Percentiles rank a stretch among this genome's conserved stretches.
These are phyloP conservation scores for Phylloscopus whistleri DNA, from an alignment of 2,113 vertebrate genomes.

Conservation along the genomic window DNA sequence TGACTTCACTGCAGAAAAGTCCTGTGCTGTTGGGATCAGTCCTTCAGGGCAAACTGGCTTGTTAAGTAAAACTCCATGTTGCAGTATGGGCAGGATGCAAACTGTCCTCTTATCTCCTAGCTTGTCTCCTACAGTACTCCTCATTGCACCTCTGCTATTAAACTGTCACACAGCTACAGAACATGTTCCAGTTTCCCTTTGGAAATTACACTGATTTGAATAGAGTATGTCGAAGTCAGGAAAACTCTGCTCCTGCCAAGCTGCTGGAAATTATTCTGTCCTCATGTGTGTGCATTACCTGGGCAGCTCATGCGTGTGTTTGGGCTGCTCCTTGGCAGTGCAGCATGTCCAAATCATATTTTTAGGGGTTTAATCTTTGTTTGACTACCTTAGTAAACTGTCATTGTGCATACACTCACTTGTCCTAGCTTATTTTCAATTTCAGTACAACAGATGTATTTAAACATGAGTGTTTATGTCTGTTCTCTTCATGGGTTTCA, in stretches of 20 bases:
- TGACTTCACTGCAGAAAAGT: background rate
- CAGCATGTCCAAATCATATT: background rate
- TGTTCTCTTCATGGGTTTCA: background rate
- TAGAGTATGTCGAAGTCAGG: background rate
- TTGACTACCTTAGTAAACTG: background rate
- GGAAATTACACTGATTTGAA: background rate
- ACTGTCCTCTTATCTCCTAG: background rate
- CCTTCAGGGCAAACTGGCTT: background rate
- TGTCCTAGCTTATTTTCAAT: background rate
- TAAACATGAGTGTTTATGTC: background rate
- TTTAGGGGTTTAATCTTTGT: background rate
- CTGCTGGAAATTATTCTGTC: background rate
- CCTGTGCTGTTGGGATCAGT: background rate
- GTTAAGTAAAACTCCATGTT: background rate
- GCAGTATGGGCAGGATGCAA: background rate
- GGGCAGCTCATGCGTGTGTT: rapidly evolving
- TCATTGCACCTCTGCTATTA: background rate
- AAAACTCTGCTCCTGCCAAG: background rate
- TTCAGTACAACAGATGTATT: background rate
- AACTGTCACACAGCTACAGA: background rate
- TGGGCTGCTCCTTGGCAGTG: background rate
- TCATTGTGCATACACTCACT: background rate
- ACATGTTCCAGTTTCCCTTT: background rate
- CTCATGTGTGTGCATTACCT: background rate
- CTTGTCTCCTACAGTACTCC: background rate